Base-by-base conservation (phyloP, 2,113 vertebrate species). In the Sakesphorus luctuosus region DNA sequence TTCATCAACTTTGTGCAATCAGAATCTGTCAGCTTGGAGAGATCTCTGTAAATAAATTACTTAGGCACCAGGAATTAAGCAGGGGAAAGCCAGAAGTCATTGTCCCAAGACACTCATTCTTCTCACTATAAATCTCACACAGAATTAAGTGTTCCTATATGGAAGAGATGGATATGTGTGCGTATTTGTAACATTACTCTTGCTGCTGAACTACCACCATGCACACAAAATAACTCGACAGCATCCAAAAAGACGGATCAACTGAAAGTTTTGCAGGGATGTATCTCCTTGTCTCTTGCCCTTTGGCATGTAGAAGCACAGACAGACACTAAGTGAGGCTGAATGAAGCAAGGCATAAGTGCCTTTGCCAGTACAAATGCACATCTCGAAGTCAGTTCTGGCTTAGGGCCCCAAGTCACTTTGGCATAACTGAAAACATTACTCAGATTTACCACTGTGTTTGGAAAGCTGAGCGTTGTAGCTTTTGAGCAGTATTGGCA, bases 1-100 rank as follows among this genome's bases (percentile, higher is more conserved):
- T 94, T 95, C 69, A 84, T 84, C 10, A 7, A 44, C 40, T 87
- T 93, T 82, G 62, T 35, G 67, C 0, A 0, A 85, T 84, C 78
- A 75, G 69, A 86, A 79, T 91, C 65, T 75, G 81, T 71, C 91
- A 87, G 84, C 82, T 87, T 53, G 89, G 77, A 76, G 66, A 87
- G 47, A 68, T 87, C 43, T 75, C 65, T 43, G 80, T 80, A 95
- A 89, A 93, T 69, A 94, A 91, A 93, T 92, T 0, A 76, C 62
- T 92, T 69, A 49, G 44, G 47, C 84, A 92, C 11, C 36, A 79
- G 66, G 69, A 89, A 87, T 77, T 66, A 82, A 52, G 36, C 65
- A 40, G 19, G 26, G 13, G 14, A 65, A 87, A 87, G 49, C 49
- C 80, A 84, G 81, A 89, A 92, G 84, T 82, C 71, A 78, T 40